Evolutionary conservation across 2,113 vertebrate species (phyloP), one percentile per base, ranked within the genome.

Genomic region (Tamias sibiricus): DNA sequence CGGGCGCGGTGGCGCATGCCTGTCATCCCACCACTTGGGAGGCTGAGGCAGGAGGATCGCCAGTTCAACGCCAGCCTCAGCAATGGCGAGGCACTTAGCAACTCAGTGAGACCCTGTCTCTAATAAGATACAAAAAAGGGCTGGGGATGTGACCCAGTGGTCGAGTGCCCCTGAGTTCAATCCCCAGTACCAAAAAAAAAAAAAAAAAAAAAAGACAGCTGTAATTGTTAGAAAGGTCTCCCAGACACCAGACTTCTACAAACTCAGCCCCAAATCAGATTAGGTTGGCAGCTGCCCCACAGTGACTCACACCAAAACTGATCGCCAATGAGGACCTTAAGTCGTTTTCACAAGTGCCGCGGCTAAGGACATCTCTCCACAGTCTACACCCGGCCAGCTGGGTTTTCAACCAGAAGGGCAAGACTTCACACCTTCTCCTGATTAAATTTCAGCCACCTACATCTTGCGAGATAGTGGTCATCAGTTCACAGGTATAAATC

Each of bases 201-300:
- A n/a, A n/a, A n/a, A n/a, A n/a, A n/a, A n/a, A n/a, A n/a, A n/a
- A n/a, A n/a, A 94, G 85, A 94, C 69, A 85, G n/a, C 32, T 52
- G 94, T 91, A 82, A 91, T 57, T 54, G 59, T 71, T 91, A 95
- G 68, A 80, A 97, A 94, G 85, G 30, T 75, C 92, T 86, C 89
- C 66, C 82, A 85, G 82, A 88, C 94, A 75, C 81, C 57, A 87
- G 90, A 64, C 79, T 90, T 94, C 94, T 80, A 82, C 71, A 94
- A 96, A 97, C 14, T 11, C 68, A 71, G 91, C 32, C 89, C 85
- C 16, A 54, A 74, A 89, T 89, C 90, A 84, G 88, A 96, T 86
- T 64, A 87, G 82, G 83, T 35, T 77, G 96, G 96, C 96, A 97
- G 92, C 54, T 30, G 47, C 80, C 62, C 74, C 42, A 4, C 12